Conservation (phyloP, 2,797 vertebrate species). For the Danio albolineatus region DNA sequence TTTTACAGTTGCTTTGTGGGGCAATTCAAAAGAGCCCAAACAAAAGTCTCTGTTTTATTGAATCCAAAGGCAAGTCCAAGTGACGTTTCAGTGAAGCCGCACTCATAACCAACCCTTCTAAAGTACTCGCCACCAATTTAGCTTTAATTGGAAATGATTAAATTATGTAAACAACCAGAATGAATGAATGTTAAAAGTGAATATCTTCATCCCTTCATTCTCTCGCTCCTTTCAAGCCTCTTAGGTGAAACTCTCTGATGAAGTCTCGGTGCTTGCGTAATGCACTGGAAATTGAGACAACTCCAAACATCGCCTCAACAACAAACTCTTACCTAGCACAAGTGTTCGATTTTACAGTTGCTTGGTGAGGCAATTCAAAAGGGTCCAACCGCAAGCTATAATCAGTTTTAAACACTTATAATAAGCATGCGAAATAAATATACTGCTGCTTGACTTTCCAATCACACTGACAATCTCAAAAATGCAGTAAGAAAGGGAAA, state of each 20-base stretch:
- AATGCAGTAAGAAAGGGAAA: too few species aligned
- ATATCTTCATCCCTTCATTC: not conserved
- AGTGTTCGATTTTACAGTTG: too few species aligned
- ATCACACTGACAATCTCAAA: too few species aligned
- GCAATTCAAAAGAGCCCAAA: too few species aligned
- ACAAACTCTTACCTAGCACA: not conserved
- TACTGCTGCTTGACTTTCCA: too few species aligned
- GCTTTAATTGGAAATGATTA: not conserved
- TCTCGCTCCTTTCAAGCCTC: not conserved
- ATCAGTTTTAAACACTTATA: too few species aligned
- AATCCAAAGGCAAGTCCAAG: not conserved
- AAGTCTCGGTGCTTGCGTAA: not conserved
- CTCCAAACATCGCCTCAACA: not conserved
- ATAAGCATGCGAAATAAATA: too few species aligned
- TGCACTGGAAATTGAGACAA: slow-evolving; percentile 18
- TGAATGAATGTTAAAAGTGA: not conserved
- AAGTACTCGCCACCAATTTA: not conserved
- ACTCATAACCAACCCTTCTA: not conserved
- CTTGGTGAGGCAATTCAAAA: too few species aligned
- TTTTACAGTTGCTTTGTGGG: too few species aligned
- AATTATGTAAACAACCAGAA: slow-evolving; percentile 12
- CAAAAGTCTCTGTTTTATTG: not conserved
- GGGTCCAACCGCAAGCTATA: too few species aligned
- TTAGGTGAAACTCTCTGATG: slow-evolving; percentile 1
- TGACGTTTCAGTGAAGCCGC: not conserved